These are phyloP conservation scores for Drosophila demipolita DNA, from an alignment of 2,888 invertebrate genomes.

Conservation along the genomic window DNA sequence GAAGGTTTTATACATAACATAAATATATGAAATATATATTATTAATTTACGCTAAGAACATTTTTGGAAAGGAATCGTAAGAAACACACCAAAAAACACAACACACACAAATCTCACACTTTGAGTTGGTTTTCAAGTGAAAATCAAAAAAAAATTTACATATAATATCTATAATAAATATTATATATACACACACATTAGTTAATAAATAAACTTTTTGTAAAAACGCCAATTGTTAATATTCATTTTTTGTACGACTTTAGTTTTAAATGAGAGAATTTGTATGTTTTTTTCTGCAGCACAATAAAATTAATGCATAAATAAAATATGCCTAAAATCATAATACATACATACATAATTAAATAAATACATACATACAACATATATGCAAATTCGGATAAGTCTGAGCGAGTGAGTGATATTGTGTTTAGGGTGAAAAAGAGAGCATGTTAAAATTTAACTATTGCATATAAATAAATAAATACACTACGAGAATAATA, in stretches of 20 bases:
- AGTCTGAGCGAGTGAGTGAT: slow-evolving; percentile 85
- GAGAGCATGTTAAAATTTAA: slow-evolving; percentile 49
- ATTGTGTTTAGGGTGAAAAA: slow-evolving; percentile 84
- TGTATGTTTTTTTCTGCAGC: slow-evolving; percentile 14
- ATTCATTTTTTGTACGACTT: slow-evolving; percentile 52
- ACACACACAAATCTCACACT: slow-evolving; percentile 29
- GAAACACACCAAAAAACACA: slow-evolving; percentile 35
- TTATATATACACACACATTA: slow-evolving; percentile 46
- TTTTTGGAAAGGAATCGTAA: slow-evolving; percentile 21
- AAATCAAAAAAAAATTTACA: slow-evolving; percentile 11
- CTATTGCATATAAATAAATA: slow-evolving; percentile 37
- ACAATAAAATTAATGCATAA: slow-evolving; percentile 29
- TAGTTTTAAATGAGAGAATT: slow-evolving; percentile 32
- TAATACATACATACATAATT: slow-evolving; percentile 35
- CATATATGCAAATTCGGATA: slow-evolving; percentile 82
- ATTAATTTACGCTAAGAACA: slow-evolving; percentile 30
- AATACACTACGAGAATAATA: slow-evolving; percentile 15
- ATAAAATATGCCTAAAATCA: slow-evolving; percentile 35
- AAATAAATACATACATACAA: slow-evolving; percentile 37
- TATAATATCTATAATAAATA: slow-evolving; percentile 19
- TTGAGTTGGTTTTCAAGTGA: slow-evolving; percentile 37
- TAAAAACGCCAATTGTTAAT: slow-evolving; percentile 44
- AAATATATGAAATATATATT: slow-evolving; percentile 28
- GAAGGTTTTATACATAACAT: slow-evolving; percentile 60
- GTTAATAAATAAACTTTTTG: slow-evolving; percentile 63